Conservation (phyloP, 2,797 vertebrate genomes). For the Tympanoctomys barrerae region DNA sequence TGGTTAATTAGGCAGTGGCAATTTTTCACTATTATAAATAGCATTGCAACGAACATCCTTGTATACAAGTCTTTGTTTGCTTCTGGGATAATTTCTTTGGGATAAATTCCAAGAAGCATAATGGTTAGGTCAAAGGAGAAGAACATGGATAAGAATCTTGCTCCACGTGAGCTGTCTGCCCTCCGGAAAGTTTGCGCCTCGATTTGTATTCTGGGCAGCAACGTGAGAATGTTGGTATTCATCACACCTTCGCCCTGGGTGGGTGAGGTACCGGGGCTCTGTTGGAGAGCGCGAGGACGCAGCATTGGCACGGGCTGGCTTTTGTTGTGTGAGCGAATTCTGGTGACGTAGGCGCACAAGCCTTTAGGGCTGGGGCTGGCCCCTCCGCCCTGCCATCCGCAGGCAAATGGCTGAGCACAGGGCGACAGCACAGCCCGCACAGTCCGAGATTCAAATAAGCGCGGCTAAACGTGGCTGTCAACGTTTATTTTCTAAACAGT, state of each 20-base stretch:
- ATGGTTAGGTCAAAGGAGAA: constrained; percentile 76
- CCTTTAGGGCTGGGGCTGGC: neutral
- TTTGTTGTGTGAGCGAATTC: neutral
- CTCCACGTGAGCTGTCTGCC: constrained; percentile 12
- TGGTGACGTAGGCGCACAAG: neutral
- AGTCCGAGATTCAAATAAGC: neutral
- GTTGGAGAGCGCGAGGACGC: neutral
- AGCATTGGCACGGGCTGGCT: neutral
- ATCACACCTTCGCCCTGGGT: neutral
- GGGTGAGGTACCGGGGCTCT: neutral
- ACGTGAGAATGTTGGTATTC: neutral
- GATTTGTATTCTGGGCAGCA: constrained; percentile 39
- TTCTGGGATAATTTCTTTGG: constrained; percentile 78
- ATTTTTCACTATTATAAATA: constrained; percentile 80
- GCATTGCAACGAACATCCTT: constrained; percentile 75
- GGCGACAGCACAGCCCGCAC: neutral
- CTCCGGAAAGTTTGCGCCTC: constrained; percentile 25
- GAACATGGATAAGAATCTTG: constrained; percentile 73
- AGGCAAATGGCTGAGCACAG: neutral
- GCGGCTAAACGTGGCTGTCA: neutral
- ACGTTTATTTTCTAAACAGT: neutral
- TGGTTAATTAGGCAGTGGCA: constrained; percentile 72
- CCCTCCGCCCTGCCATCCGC: neutral
- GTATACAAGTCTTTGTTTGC: constrained; percentile 76
- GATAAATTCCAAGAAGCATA: constrained; percentile 76